phyloP scores from a whole-genome alignment of 2,797 vertebrate species.

The Clarias fuscus region DNA sequence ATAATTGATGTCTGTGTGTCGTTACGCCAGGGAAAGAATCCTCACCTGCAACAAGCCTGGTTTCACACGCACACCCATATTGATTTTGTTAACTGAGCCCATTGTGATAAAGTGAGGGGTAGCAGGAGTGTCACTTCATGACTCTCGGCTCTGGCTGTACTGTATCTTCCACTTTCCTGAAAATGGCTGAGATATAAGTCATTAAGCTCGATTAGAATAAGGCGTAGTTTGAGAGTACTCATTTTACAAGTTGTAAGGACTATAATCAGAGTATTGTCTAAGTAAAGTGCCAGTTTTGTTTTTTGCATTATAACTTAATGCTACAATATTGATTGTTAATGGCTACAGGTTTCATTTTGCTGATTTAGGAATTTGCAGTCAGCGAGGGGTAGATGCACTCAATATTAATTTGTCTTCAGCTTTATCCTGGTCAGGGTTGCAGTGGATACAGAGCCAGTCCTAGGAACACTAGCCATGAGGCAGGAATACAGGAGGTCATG shows the following conservation, averaged over 20 bases:
- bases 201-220: background rate
- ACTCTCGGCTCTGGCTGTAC: background rate
- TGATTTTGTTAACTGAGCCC: conserved; percentile 81
- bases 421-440: background rate
- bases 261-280: background rate
- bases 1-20: conserved; percentile 76
- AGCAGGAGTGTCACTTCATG: conserved; percentile 56
- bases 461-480: background rate
- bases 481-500: background rate
- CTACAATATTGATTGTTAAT: background rate
- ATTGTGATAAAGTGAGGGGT: conserved; percentile 60
- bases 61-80: conserved; percentile 72
- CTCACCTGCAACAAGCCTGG: conserved; percentile 61
- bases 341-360: background rate
- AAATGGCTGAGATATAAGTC: background rate
- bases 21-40: conserved; percentile 54
- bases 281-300: background rate
- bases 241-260: background rate
- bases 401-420: background rate
- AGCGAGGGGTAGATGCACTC: background rate
- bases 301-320: background rate
- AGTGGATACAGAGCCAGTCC: background rate
- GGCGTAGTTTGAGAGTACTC: background rate
- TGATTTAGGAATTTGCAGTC: background rate
- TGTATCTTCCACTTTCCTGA: background rate